Percentiles rank a stretch among this genome's conserved stretches.
Evolutionary conservation across 1,140 invertebrate species (phyloP).

Genomic region (Anthonomus grandis): DNA sequence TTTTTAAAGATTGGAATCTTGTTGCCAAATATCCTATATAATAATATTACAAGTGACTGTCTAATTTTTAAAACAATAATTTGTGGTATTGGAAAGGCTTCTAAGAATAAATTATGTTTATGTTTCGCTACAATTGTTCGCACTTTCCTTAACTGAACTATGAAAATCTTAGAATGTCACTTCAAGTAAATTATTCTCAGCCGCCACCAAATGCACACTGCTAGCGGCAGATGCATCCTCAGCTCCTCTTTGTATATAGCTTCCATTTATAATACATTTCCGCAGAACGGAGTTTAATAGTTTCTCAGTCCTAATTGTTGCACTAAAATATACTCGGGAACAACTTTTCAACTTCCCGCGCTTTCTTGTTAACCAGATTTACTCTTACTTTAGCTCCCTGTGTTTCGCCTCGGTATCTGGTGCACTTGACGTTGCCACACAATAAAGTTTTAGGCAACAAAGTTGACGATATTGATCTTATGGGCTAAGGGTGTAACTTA

Average conservation of each 20-base stretch:
- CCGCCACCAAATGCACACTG: too few species aligned
- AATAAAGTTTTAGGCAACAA: background rate
- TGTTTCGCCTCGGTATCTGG: background rate
- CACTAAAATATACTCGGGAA: constrained; percentile 21
- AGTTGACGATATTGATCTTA: background rate
- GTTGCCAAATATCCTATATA: too few species aligned
- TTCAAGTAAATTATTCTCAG: constrained; percentile 19
- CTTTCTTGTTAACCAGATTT: constrained; percentile 24
- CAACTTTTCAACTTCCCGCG: constrained; percentile 21
- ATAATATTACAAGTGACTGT: too few species aligned
- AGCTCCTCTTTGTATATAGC: constrained; percentile 21
- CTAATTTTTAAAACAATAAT: too few species aligned
- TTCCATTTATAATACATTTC: constrained; percentile 25
- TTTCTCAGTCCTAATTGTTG: constrained; percentile 22
- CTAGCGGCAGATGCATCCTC: constrained; percentile 25
- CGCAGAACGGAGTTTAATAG: constrained; percentile 23
- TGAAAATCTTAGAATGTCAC: constrained; percentile 20
- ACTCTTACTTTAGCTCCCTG: too few species aligned
- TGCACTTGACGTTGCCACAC: constrained; percentile 11
- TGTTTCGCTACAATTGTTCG: too few species aligned
- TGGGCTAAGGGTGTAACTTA: too few species aligned
- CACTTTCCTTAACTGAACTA: constrained; percentile 13
- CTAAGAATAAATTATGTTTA: too few species aligned
- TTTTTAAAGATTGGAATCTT: too few species aligned
- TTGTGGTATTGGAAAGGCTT: too few species aligned